Conservation (phyloP, 2,797 vertebrate species). For the Schizopygopsis pylzovi region DNA sequence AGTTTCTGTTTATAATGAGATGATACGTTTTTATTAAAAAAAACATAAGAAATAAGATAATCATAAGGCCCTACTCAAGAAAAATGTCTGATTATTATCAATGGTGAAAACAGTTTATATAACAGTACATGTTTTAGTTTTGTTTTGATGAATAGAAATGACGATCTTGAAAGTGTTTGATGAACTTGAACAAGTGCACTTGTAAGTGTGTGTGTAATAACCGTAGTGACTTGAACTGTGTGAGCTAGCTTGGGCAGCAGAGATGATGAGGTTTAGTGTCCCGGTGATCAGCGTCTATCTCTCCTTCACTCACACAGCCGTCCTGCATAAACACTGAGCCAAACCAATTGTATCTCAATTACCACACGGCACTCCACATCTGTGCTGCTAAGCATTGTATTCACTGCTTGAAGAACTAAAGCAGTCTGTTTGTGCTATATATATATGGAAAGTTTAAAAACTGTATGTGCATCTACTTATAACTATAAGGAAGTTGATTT, state of each 20-base stretch:
- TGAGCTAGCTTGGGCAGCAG: background rate
- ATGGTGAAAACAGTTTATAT: background rate
- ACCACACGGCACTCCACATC: conserved; percentile 11
- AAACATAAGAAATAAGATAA: background rate
- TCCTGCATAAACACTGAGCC: conserved; percentile 32
- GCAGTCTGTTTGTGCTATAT: too few species aligned
- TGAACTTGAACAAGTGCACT: too few species aligned
- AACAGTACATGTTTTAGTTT: too few species aligned
- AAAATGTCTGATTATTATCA: background rate
- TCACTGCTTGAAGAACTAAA: background rate
- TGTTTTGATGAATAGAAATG: background rate
- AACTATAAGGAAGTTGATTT: too few species aligned
- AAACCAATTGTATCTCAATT: conserved; percentile 56
- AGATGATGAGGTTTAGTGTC: conserved; percentile 30
- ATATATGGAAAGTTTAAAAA: too few species aligned
- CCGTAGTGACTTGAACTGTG: background rate
- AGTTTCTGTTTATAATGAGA: background rate
- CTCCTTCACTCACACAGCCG: background rate
- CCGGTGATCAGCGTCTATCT: conserved; percentile 28
- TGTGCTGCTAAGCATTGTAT: background rate
- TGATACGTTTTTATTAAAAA: too few species aligned
- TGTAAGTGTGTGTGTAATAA: background rate
- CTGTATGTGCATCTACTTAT: too few species aligned
- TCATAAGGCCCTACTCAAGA: background rate
- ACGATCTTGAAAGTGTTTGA: too few species aligned